Evolutionary conservation across 2,888 invertebrate species (phyloP), one percentile per base, ranked within the genome.

Genomic region (Melinaea marsaeus): DNA sequence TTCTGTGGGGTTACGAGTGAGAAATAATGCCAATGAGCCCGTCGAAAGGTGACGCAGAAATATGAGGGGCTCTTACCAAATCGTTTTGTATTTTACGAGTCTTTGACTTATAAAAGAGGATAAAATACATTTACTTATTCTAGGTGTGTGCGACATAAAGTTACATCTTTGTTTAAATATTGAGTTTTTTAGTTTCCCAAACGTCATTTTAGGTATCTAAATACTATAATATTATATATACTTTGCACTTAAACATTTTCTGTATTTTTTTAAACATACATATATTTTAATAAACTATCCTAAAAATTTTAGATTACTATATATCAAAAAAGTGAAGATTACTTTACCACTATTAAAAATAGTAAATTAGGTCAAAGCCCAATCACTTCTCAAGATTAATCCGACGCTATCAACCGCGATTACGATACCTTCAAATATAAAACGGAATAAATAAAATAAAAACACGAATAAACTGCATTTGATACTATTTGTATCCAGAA

Each of bases 1-100:
- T 68, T 65, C 66, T 62, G 65, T 62, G 61, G 68, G 66, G 67
- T 69, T 75, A 74, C 73, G 75, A 71, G 75, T 79, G 76, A 79
- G 76, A 75, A 75, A 78, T 83, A 80, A 79, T 75, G 75, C 74
- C 75, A 71, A 72, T 72, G 72, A 73, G 71, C 70, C 73, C 73
- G 74, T 63, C 71, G 74, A 77, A 79, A 80, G 78, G 81, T 77
- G 77, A 78, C 76, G 74, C 74, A 70, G 68, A 75, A 72, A 77
- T 76, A 76, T 79, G 71, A 72, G 71, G 71, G 74, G 72, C 70
- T 67, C 72, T 71, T 60, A 57, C 61, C 61, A 65, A 68, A 67
- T 67, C 65, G 68, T 68, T 65, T 58, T 45, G 62, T 61, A 60
- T 60, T 66, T 61, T 42, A 57, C 47, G 56, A 58, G 54, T 56